phyloP scores from a whole-genome alignment of 1,140 invertebrate genomes.

The Diprion similis region DNA sequence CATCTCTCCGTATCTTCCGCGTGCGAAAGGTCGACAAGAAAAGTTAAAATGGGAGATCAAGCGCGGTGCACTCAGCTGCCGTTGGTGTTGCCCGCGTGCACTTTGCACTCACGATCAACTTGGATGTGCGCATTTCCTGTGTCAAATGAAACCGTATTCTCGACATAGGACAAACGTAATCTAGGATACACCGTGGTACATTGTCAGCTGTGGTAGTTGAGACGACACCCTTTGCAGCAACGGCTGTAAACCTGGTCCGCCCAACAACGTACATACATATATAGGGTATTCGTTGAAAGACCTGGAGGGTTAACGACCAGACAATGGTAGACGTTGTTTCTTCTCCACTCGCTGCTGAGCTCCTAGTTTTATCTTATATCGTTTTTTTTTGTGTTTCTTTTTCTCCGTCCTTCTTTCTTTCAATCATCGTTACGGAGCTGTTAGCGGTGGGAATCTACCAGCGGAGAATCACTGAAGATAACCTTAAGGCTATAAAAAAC shows the following conservation, averaged over 20 bases:
- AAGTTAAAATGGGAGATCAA: too few relatives aligned
- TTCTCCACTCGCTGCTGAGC: neutral
- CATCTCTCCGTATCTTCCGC: too few relatives aligned
- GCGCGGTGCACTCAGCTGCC: too few relatives aligned
- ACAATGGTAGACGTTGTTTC: neutral
- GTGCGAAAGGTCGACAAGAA: too few relatives aligned
- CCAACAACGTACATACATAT: neutral
- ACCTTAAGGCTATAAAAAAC: neutral
- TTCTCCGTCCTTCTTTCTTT: neutral
- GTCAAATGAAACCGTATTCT: too few relatives aligned
- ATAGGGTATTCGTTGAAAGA: neutral
- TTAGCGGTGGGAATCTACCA: neutral
- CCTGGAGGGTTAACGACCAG: constrained; percentile 1
- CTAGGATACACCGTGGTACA: too few relatives aligned
- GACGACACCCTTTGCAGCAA: too few relatives aligned
- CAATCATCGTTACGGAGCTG: neutral
- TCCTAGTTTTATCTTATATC: neutral
- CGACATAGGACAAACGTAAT: too few relatives aligned
- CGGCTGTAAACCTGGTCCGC: neutral
- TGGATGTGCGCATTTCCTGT: too few relatives aligned
- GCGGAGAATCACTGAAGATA: neutral
- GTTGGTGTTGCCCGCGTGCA: too few relatives aligned
- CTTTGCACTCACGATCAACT: too few relatives aligned
- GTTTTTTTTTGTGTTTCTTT: neutral
- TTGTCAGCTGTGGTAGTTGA: too few relatives aligned